Conservation (phyloP, 2,113 vertebrate species). For the Dromaius novaehollandiae region DNA sequence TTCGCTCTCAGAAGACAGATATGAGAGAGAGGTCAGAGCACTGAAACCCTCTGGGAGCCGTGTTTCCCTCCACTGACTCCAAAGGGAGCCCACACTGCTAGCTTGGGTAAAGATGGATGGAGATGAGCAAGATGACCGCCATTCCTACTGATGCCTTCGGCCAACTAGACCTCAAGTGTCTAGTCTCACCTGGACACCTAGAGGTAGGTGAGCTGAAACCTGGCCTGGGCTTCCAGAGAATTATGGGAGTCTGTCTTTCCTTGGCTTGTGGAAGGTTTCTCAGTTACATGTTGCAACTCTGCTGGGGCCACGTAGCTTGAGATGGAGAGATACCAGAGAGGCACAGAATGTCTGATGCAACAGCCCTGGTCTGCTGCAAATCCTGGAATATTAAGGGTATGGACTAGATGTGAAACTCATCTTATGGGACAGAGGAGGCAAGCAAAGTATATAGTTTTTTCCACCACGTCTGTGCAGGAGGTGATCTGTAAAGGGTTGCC, state of each 20-base stretch:
- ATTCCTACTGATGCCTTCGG: neutral
- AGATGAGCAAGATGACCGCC: neutral
- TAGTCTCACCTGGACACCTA: neutral
- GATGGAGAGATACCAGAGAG: neutral
- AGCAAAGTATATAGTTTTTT: neutral
- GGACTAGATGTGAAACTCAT: neutral
- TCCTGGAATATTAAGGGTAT: neutral
- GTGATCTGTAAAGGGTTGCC: neutral
- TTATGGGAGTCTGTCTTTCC: neutral
- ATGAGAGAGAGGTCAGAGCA: neutral
- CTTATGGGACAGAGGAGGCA: neutral
- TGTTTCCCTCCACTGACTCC: neutral
- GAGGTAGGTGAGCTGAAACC: neutral
- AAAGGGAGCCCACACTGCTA: neutral
- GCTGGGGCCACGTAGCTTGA: neutral
- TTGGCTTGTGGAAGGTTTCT: neutral
- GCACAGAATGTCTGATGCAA: neutral
- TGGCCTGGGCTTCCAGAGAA: neutral
- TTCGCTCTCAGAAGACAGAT: neutral
- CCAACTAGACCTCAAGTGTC: neutral
- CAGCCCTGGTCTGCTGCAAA: neutral
- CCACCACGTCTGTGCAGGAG: neutral
- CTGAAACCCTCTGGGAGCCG: neutral
- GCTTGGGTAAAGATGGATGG: neutral
- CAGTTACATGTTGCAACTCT: neutral